Evolutionary conservation across 2,797 vertebrate species (phyloP).

Genomic region (Gallinago nigripennis): DNA sequence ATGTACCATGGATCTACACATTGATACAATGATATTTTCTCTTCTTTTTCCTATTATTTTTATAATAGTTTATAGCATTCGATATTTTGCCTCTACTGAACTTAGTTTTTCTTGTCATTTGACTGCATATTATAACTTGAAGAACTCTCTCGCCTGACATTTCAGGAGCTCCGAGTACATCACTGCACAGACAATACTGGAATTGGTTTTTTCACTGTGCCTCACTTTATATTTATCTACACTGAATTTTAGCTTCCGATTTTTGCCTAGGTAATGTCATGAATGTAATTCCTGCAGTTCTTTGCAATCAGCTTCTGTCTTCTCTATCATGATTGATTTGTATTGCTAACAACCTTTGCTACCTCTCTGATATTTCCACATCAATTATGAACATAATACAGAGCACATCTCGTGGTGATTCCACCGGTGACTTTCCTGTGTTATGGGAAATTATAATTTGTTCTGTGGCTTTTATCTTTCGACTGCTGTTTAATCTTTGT

Average conservation of each 20-base stretch:
- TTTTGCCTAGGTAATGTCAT: neutral
- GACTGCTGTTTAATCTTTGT: neutral
- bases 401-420: neutral
- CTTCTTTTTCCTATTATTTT: neutral
- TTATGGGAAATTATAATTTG: neutral
- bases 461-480: neutral
- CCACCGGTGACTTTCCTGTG: neutral
- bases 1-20: neutral
- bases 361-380: neutral
- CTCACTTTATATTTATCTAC: neutral
- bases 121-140: neutral
- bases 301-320: neutral
- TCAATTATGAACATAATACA: neutral
- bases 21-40: neutral
- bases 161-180: neutral
- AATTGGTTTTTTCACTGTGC: neutral
- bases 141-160: neutral
- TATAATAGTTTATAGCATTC: neutral
- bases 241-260: neutral
- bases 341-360: neutral
- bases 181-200: neutral
- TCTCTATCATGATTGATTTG: neutral
- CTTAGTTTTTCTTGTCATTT: neutral
- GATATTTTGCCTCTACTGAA: neutral
- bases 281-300: neutral